Base-by-base conservation (phyloP, 1,140 invertebrate species). In the Aphaenogaster floridana region DNA sequence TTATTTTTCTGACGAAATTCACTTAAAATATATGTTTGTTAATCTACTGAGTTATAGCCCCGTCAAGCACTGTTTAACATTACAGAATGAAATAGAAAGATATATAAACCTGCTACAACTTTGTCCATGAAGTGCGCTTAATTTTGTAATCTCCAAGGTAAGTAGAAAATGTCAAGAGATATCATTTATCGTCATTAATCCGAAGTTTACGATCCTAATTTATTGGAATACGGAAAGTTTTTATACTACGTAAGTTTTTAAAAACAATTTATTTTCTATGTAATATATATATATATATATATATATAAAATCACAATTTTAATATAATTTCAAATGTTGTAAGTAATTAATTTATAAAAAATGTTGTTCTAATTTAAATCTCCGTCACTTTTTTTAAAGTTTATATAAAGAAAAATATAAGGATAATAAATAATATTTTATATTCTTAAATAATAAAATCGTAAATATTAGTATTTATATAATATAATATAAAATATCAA, bases 81-180 rank as follows among this genome's bases (percentile, higher is more conserved):
- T 52, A 52, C 45, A 71, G 9, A 52, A 54, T 54, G 5, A 52
- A 54, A 72, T 15, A 72, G 34, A 72, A 72, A 71, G 69, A 72
- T 72, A 52, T 36, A 54, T 54, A 52, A 72, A 72, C 48, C 13
- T 72, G 45, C 54, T 54, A 72, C 34, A 54, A 72, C 48, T 54
- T 72, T 72, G 69, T 54, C 15, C 34, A 54, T 72, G 17, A 52
- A 72, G 9, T n/a, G 11, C 15, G 45, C 52, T 59, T 39, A 59
- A 59, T 59, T 76, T 76, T 63, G 39, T 61, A 77, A 77, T 77
- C 28, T 42, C 15, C n/a, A 28, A 61, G 39, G 36, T 59, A 13
- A 11, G 15, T 21, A 59, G 28, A 39, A 54, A 28, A 36, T 54
- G 28, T 13, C 34, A 21, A 50, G 21, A 50, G n/a, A 34, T 28